Evolutionary conservation across 2,888 invertebrate species (phyloP).

Genomic region (Epistrophella euchroma): DNA sequence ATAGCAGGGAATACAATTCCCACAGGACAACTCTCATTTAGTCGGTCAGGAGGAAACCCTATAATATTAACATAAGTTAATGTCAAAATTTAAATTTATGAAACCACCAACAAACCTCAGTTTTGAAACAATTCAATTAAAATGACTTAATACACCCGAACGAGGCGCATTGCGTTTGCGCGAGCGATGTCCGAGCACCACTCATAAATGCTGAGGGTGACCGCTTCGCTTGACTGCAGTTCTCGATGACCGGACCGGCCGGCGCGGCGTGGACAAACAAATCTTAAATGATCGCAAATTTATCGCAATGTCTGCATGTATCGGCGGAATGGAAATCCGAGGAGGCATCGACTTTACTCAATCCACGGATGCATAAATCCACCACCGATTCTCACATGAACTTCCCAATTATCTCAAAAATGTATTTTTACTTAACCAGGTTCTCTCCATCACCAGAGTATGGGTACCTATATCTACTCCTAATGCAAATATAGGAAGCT

Average conservation of each 20-base stretch:
- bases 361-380: slow-evolving; percentile 74
- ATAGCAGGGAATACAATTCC: slow-evolving; percentile 45
- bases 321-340: slow-evolving; percentile 64
- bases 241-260: background rate
- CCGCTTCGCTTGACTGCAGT: background rate
- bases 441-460: background rate
- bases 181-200: background rate
- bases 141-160: slow-evolving; percentile 67
- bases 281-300: slow-evolving; percentile 70
- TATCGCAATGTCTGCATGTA: slow-evolving; percentile 59
- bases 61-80: slow-evolving; percentile 70
- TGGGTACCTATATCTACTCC: background rate
- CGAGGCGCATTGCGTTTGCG: background rate
- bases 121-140: slow-evolving; percentile 71
- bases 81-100: slow-evolving; percentile 69
- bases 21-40: slow-evolving; percentile 37
- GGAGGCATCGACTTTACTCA: slow-evolving; percentile 56
- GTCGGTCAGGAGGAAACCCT: slow-evolving; percentile 23
- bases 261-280: background rate
- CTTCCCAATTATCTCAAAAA: slow-evolving; percentile 74
- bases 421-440: slow-evolving; percentile 52
- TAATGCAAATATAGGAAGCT: slow-evolving; percentile 73
- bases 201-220: slow-evolving; percentile 12
- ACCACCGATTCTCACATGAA: slow-evolving; percentile 61
- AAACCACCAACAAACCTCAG: slow-evolving; percentile 45